Percentiles rank a stretch among this genome's conserved stretches.
Evolutionary conservation across 2,797 vertebrate genomes (phyloP).

Genomic region (Enteromius argenteus): DNA sequence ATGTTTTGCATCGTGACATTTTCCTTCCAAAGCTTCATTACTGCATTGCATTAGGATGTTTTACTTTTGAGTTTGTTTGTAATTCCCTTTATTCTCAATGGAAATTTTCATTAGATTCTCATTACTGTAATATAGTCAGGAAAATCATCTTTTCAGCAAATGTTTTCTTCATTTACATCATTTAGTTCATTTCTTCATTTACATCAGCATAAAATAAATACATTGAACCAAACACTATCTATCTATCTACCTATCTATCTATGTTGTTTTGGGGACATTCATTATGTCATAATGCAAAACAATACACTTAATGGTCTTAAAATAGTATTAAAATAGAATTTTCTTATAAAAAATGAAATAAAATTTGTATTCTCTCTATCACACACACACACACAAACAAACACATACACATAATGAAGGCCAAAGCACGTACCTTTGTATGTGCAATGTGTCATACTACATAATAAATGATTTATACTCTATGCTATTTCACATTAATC

Average conservation of each 20-base stretch:
- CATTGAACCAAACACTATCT: neutral
- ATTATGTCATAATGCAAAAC: no score
- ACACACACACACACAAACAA: no score
- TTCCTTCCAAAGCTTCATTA: neutral
- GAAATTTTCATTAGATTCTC: neutral
- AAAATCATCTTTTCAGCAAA: neutral
- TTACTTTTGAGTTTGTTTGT: neutral
- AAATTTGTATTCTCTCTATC: no score
- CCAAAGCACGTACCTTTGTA: no score
- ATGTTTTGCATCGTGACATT: neutral
- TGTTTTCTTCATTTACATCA: neutral
- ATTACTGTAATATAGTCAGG: neutral
- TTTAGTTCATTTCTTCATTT: neutral
- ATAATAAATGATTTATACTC: neutral
- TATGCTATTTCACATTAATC: neutral
- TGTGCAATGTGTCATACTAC: no score
- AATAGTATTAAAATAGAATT: no score
- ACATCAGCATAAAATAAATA: neutral
- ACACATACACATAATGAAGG: no score
- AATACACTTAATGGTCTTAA: no score
- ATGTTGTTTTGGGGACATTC: no score
- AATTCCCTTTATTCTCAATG: neutral
- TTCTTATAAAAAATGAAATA: no score
- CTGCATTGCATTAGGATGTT: constrained; percentile 1
- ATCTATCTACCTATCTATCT: no score